Evolutionary conservation across 2,797 vertebrate species (phyloP).

Genomic region (Thunnus albacares): DNA sequence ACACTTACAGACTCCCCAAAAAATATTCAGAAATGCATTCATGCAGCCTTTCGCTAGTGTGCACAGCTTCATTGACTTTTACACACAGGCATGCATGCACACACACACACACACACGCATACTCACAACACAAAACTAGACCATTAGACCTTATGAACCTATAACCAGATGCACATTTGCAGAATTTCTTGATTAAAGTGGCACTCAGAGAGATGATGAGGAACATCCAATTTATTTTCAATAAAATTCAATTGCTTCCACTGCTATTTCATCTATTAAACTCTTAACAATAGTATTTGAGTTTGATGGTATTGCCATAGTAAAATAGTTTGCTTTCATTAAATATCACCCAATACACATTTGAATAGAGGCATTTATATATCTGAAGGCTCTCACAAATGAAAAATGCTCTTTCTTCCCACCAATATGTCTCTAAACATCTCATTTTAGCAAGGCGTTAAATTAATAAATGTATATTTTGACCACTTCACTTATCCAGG

Average conservation of each 20-base stretch:
- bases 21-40: slow-evolving; percentile 5
- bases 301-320: slow-evolving; percentile 7
- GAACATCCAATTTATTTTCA: slow-evolving; percentile 28
- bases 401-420: slow-evolving; percentile 13
- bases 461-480: slow-evolving; percentile 61
- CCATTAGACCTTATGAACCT: slow-evolving; percentile 22
- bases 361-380: not conserved
- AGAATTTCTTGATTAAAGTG: slow-evolving; percentile 45
- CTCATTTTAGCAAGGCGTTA: slow-evolving; percentile 14
- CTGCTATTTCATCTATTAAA: slow-evolving; percentile 28
- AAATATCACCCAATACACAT: slow-evolving; percentile 1
- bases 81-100: not conserved
- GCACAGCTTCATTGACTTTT: not conserved
- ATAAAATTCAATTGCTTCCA: slow-evolving; percentile 13
- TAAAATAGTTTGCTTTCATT: slow-evolving; percentile 19
- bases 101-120: slow-evolving; percentile 12
- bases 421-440: slow-evolving; percentile 30
- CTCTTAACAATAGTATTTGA: slow-evolving; percentile 5
- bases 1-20: slow-evolving; percentile 17
- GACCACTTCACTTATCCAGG: slow-evolving; percentile 28
- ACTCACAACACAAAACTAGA: slow-evolving; percentile 28
- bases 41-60: not conserved
- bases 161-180: slow-evolving; percentile 22
- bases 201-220: slow-evolving; percentile 23
- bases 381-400: not conserved